phyloP scores from a whole-genome alignment of 2,113 vertebrate genomes.

The Strix uralensis region DNA sequence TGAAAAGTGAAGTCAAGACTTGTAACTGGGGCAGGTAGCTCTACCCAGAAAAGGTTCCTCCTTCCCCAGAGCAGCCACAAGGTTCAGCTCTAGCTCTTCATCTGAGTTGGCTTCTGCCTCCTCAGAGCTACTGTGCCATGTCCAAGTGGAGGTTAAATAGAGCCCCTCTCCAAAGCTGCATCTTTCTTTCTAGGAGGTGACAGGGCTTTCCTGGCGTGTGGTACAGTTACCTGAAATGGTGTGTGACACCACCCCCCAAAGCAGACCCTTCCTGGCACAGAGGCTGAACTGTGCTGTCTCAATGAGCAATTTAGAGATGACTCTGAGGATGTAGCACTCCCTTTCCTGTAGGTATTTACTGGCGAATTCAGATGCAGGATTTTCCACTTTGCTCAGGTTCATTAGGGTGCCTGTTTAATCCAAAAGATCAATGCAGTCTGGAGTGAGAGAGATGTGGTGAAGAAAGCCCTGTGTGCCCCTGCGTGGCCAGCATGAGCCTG shows the following conservation, averaged over 20 bases:
- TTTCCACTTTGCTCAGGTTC: constrained; percentile 15
- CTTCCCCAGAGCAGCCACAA: background rate
- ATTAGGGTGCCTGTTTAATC: constrained; percentile 21
- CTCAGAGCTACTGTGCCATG: background rate
- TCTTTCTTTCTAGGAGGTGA: no score
- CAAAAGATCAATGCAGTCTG: constrained; percentile 40
- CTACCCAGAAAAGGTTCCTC: background rate
- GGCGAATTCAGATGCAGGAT: background rate
- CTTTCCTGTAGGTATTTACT: constrained; percentile 17
- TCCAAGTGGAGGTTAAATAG: background rate
- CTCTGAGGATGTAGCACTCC: constrained; percentile 28
- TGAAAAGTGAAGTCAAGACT: background rate
- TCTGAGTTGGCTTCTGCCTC: background rate
- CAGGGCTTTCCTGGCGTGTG: background rate
- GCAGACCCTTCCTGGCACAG: background rate
- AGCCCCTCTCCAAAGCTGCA: background rate
- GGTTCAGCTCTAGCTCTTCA: background rate
- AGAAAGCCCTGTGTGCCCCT: background rate
- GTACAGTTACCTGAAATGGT: background rate
- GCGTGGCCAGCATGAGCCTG: background rate
- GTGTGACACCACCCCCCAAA: background rate
- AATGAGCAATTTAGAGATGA: background rate
- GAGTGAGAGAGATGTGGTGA: background rate
- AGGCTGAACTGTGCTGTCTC: background rate
- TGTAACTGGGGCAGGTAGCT: background rate